phyloP scores from a whole-genome alignment of 2,113 vertebrate species.

The Shinisaurus crocodilurus region DNA sequence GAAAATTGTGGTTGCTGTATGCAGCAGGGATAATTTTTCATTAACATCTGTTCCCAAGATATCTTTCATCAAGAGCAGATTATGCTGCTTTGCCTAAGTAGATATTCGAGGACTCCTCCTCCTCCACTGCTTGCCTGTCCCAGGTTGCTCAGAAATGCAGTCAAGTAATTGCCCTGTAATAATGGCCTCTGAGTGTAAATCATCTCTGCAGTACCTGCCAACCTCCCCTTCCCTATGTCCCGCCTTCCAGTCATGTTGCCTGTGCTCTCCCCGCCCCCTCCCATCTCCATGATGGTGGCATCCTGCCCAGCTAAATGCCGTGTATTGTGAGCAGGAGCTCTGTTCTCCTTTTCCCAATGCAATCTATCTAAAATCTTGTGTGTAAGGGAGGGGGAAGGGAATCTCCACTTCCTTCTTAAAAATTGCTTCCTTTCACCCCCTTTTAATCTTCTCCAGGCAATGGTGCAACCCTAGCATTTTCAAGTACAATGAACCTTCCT shows the following conservation, averaged over 20 bases:
- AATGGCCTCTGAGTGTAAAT: constrained; percentile 48
- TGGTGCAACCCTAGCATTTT: neutral
- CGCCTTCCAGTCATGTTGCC: constrained; percentile 7
- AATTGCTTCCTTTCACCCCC: constrained; percentile 42
- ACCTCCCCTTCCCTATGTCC: constrained; percentile 14
- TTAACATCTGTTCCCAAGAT: constrained; percentile 56
- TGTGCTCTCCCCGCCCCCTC: constrained; percentile 1
- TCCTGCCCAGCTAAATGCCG: constrained; percentile 9
- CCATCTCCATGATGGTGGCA: constrained; percentile 58
- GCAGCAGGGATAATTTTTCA: constrained; percentile 42
- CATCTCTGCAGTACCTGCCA: constrained; percentile 43
- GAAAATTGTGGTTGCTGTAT: neutral
- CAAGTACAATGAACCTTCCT: neutral
- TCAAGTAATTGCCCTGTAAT: constrained; percentile 37
- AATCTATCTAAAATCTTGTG: constrained; percentile 61
- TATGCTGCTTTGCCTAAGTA: constrained; percentile 47
- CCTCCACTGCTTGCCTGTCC: too few relatives aligned
- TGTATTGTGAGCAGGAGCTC: constrained; percentile 44
- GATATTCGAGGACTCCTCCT: constrained; percentile 31
- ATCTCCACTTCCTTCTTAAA: constrained; percentile 27
- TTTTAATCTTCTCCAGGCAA: neutral
- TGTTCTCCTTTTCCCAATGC: constrained; percentile 55
- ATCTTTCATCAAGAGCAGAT: constrained; percentile 35
- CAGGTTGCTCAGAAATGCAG: neutral
- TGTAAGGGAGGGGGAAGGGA: constrained; percentile 37